Conservation (phyloP, 2,797 vertebrate genomes). For the Poliocrania exsul region DNA sequence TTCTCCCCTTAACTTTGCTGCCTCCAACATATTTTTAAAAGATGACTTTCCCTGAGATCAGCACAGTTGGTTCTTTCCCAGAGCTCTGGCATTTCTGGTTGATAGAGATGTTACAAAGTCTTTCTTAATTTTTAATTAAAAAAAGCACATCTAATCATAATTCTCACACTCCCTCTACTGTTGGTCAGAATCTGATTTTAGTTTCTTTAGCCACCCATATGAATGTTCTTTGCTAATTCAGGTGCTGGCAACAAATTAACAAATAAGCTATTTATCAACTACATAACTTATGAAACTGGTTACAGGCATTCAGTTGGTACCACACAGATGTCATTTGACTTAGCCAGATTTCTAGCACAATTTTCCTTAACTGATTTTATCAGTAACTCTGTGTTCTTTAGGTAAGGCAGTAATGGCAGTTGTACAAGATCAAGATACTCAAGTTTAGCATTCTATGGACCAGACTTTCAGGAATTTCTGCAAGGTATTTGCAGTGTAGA, state of each 20-base stretch:
- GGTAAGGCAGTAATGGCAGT: neutral
- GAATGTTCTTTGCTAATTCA: neutral
- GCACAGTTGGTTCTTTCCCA: neutral
- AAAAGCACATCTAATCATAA: neutral
- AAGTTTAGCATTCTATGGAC: neutral
- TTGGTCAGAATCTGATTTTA: neutral
- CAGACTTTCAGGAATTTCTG: neutral
- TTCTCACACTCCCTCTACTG: neutral
- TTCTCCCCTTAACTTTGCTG: neutral
- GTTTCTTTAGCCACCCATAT: neutral
- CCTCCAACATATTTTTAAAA: neutral
- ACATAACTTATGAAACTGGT: neutral
- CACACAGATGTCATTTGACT: neutral
- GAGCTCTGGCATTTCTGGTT: neutral
- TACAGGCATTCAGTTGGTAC: neutral
- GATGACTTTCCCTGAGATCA: neutral
- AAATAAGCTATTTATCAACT: neutral
- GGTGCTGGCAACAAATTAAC: neutral
- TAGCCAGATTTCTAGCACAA: neutral
- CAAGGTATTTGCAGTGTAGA: neutral
- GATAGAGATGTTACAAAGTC: neutral
- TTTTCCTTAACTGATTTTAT: conserved; percentile 4
- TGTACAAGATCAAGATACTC: neutral
- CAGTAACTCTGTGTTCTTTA: neutral
- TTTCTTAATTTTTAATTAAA: neutral